A percentile compares a stretch with the other conserved stretches of the same genome.
Conservation (phyloP, 2,888 invertebrate genomes). For the Mimas tiliae region DNA sequence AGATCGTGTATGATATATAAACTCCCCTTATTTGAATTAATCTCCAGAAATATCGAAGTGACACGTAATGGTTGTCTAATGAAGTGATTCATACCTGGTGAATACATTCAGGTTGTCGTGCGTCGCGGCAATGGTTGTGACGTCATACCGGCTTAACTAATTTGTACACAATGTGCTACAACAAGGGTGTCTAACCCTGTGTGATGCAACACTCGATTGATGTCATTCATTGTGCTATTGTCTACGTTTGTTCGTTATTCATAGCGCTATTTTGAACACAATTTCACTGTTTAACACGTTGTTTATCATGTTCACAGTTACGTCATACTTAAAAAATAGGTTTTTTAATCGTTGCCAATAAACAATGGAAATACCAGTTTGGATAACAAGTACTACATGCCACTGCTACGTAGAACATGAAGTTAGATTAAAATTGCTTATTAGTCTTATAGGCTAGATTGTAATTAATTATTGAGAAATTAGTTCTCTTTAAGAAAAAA, state of each 20-base stretch:
- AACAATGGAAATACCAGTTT: background rate
- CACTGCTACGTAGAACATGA: no score
- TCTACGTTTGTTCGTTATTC: conserved; percentile 27
- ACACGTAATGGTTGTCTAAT: conserved; percentile 15
- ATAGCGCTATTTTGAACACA: background rate
- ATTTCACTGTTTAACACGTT: background rate
- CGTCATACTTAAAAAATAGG: no score
- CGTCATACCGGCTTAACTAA: background rate
- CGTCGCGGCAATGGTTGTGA: background rate
- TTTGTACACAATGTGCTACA: background rate
- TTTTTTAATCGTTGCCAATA: no score
- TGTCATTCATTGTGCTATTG: conserved; percentile 45
- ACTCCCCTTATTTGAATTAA: background rate
- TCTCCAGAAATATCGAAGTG: conserved; percentile 15
- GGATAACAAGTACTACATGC: no score
- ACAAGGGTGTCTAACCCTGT: conserved; percentile 22
- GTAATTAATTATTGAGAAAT: no score
- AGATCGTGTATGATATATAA: background rate
- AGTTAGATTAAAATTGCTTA: no score
- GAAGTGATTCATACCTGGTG: conserved; percentile 3
- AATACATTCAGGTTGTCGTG: background rate
- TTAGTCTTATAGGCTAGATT: no score
- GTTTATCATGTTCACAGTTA: background rate
- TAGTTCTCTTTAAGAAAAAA: no score
- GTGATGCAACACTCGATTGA: conserved; percentile 40